Base-by-base conservation (phyloP, 1,140 invertebrate genomes). In the Condylostylus longicornis region DNA sequence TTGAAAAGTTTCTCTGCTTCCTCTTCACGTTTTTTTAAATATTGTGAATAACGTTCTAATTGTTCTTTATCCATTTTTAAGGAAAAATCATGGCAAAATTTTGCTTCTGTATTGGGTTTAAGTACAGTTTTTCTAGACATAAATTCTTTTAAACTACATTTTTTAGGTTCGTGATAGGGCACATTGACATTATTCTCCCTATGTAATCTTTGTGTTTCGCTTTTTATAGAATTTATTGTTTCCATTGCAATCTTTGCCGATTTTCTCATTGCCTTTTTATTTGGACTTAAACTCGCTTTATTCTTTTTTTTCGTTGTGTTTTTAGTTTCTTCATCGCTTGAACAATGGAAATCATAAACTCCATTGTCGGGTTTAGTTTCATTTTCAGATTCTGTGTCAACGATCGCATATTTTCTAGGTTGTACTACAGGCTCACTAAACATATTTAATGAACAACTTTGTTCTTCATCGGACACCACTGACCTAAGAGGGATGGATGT, bases 101-200 rank as follows among this genome's bases (percentile, higher is more conserved):
- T 43, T 65, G 45, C 39, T 64, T 8, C 32, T 48, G 21, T 21
- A 45, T 15, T 20, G 2, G 57, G 56, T 20, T 47, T 43, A 5
- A 52, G 49, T n/a, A 59, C 53, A 8, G 51, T 60, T 5, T 49
- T 44, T 0, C 57, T 44, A 14, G 35, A 61, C 1, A 83, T 58
- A 60, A 83, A 83, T 50, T 81, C 79, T 39, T 73, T 61, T 4
- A 84, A 51, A 1, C 70, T 73, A 27, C 71, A 64, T 30, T 76
- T 69, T 48, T 76, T 77, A 4, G 81, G 79, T 47, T 66, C 68
- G 51, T 83, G 79, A 58, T 83, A 83, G 1, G 81, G 80, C 13
- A 84, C 54, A 35, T 35, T 58, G 4, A 82, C 58, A 37, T 64
- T 49, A 2, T 68, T 66, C 57, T 82, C 76, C 33, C 79, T 59